These are phyloP conservation scores for Zaprionus ghesquierei DNA, from an alignment of 1,140 invertebrate genomes.

Conservation along the genomic window DNA sequence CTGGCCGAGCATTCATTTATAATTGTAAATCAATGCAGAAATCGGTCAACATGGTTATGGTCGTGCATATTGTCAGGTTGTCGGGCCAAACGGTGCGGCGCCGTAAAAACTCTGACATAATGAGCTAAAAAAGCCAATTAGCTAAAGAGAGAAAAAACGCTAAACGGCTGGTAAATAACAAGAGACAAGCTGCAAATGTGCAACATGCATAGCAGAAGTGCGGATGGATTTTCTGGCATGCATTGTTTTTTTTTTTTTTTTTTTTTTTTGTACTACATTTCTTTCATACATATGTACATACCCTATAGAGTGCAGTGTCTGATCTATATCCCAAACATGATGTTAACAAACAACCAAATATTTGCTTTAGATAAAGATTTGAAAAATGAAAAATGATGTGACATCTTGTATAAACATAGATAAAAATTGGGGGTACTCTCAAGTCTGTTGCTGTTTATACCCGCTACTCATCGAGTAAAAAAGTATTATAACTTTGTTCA, in stretches of 20 bases:
- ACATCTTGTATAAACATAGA: not conserved
- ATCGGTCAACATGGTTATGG: conserved; percentile 41
- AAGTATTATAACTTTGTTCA: too few species aligned
- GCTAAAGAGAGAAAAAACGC: not conserved
- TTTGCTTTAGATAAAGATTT: not conserved
- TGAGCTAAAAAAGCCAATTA: conserved; percentile 40
- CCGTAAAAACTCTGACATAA: conserved; percentile 59
- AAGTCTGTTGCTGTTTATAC: too few species aligned
- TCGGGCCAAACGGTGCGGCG: conserved; percentile 35
- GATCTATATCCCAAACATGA: too few species aligned
- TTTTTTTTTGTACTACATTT: too few species aligned
- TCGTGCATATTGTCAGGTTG: conserved; percentile 26
- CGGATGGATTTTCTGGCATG: conserved; percentile 38
- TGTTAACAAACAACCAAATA: not conserved
- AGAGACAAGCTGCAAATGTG: not conserved
- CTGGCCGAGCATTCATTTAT: conserved; percentile 14
- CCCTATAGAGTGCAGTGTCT: too few species aligned
- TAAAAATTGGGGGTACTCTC: not conserved
- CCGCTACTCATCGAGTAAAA: too few species aligned
- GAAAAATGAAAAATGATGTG: not conserved
- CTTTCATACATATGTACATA: conserved; percentile 4
- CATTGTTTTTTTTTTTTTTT: conserved; percentile 24
- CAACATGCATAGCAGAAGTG: not conserved
- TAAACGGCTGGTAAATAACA: too few species aligned
- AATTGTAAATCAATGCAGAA: conserved; percentile 42